Base-by-base conservation (phyloP, 2,888 invertebrate species). In the Apodemia zela region DNA sequence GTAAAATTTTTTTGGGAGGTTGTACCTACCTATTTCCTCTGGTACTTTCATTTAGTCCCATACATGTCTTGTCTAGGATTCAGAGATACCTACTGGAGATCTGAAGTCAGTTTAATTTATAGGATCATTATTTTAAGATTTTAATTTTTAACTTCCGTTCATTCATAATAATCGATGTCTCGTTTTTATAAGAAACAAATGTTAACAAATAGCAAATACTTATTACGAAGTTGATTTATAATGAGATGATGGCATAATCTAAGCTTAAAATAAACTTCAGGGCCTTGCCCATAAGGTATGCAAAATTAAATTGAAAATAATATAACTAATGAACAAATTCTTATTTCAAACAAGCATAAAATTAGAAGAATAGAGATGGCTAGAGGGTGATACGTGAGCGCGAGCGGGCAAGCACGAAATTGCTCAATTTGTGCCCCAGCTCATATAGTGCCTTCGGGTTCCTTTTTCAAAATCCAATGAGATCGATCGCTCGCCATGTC, bases 401-500 rank as follows among this genome's bases (percentile, higher is more conserved):
- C 67, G 80, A 88, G 80, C 78, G 75, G 74, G 86, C 71, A 69
- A 77, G 84, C 85, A 81, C 76, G 81, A 85, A 89, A 90, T 90
- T 89, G 88, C 89, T 90, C 90, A 90, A 91, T 90, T 90, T 89
- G 90, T 87, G 87, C 57, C 74, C 78, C 75, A 74, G 78, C 81
- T 82, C 85, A 84, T 83, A 82, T 86, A 80, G 78, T 78, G 80
- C 80, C 75, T 81, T 82, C 76, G 79, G 74, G 78, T 84, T 85
- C 80, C 80, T 89, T 90, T 90, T 86, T 84, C 80, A 85, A 74
- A 90, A 86, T 85, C 87, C 85, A 89, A 89, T 87, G 84, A 89
- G 89, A 89, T 91, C 90, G 89, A 91, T 91, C 88, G 89, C 82
- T 84, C 78, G 85, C 86, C 87, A 85, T 88, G 88, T 87, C 90